phyloP scores from a whole-genome alignment of 2,888 invertebrate genomes.

The Plebejus melissa region DNA sequence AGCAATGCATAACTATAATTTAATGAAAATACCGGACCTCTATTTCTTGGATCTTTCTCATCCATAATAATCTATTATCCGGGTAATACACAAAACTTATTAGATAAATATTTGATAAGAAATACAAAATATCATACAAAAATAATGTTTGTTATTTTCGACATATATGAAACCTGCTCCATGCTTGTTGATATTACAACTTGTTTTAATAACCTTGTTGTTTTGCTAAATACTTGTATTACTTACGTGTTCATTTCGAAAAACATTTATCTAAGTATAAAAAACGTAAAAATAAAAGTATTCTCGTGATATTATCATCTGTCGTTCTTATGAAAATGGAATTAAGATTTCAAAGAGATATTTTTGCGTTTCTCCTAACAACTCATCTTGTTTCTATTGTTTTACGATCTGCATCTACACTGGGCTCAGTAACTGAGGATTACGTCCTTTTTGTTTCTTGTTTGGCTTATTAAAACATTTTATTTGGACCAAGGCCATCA shows the following conservation, averaged over 20 bases:
- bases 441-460: neutral
- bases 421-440: neutral
- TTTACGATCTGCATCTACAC: constrained; percentile 3
- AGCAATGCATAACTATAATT: neutral
- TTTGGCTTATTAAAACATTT: constrained; percentile 13
- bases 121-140: neutral
- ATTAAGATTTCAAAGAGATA: neutral
- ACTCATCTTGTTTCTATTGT: neutral
- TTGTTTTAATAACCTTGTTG: constrained; percentile 18
- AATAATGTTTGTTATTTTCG: neutral
- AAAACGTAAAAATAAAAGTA: neutral
- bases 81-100: neutral
- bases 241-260: neutral
- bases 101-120: neutral
- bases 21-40: neutral
- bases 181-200: neutral
- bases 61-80: neutral
- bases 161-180: neutral
- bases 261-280: neutral
- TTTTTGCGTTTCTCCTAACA: neutral
- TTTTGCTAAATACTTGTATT: neutral
- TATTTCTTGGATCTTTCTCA: neutral
- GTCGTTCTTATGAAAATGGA: neutral
- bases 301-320: neutral
- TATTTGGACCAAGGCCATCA: constrained; percentile 15